phyloP scores from a whole-genome alignment of 2,888 invertebrate genomes.

The Heliconius sara region DNA sequence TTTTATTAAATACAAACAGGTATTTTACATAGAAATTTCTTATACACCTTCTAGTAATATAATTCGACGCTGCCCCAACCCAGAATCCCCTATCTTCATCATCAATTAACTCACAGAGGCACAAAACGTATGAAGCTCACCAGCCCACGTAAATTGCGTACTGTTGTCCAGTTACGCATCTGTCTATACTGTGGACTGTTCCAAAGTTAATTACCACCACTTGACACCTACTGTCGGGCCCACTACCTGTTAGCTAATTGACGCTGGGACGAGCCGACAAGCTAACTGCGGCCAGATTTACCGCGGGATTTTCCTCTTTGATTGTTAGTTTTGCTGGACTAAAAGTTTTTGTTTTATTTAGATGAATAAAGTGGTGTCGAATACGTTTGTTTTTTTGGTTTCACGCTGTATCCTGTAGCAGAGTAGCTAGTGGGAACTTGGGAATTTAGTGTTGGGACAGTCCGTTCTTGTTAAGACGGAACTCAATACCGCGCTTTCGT shows the following conservation, averaged over 20 bases:
- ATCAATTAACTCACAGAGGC: constrained; percentile 25
- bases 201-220: constrained; percentile 76
- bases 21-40: no score
- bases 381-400: no score
- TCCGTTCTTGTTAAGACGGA: no score
- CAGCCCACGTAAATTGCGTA: constrained; percentile 19
- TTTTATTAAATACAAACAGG: no score
- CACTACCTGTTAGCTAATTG: constrained; percentile 77
- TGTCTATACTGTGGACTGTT: constrained; percentile 48
- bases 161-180: constrained; percentile 37
- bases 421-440: no score
- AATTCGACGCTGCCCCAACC: background rate
- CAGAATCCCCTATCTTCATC: constrained; percentile 4
- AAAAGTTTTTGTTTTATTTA: constrained; percentile 17
- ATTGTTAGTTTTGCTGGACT: constrained; percentile 16
- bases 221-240: constrained; percentile 70
- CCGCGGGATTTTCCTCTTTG: constrained; percentile 57
- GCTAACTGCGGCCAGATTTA: constrained; percentile 66
- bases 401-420: no score
- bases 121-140: constrained; percentile 19
- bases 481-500: no score
- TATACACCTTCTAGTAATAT: background rate
- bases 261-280: constrained; percentile 68
- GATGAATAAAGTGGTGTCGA: background rate
- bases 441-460: no score